Evolutionary conservation across 2,888 invertebrate genomes (phyloP).

Genomic region (Torymus aiolomorphi): DNA sequence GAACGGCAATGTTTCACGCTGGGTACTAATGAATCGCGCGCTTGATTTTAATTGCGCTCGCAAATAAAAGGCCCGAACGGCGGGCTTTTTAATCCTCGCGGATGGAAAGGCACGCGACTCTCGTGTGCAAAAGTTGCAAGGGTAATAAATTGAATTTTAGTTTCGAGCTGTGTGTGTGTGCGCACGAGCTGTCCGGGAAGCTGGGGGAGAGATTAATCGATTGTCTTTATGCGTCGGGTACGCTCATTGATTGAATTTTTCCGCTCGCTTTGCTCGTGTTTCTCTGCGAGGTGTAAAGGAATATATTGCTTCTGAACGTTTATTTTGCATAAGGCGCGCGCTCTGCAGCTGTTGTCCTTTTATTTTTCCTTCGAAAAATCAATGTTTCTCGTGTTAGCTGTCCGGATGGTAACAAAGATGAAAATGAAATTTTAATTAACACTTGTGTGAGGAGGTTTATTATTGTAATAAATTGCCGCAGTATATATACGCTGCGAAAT

Average conservation of each 20-base stretch:
- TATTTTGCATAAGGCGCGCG: neutral
- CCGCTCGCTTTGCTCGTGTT: slow-evolving; percentile 6
- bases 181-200: slow-evolving; percentile 19
- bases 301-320: slow-evolving; percentile 23
- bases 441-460: too few relatives aligned
- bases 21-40: slow-evolving; percentile 43
- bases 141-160: slow-evolving; percentile 46
- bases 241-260: slow-evolving; percentile 33
- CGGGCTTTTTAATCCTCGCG: neutral
- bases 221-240: slow-evolving; percentile 21
- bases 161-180: neutral
- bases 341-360: neutral
- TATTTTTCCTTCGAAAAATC: neutral
- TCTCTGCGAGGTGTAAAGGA: neutral
- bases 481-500: too few relatives aligned
- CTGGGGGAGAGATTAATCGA: slow-evolving; percentile 41
- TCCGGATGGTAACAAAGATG: too few relatives aligned
- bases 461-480: too few relatives aligned
- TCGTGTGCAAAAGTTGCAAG: neutral
- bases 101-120: neutral
- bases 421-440: too few relatives aligned
- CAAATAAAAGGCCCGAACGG: slow-evolving; percentile 11
- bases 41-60: slow-evolving; percentile 46
- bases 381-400: too few relatives aligned
- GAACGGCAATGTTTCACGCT: slow-evolving; percentile 23